These are phyloP conservation scores for Excalfactoria chinensis DNA, from an alignment of 2,113 vertebrate species.

Conservation along the genomic window DNA sequence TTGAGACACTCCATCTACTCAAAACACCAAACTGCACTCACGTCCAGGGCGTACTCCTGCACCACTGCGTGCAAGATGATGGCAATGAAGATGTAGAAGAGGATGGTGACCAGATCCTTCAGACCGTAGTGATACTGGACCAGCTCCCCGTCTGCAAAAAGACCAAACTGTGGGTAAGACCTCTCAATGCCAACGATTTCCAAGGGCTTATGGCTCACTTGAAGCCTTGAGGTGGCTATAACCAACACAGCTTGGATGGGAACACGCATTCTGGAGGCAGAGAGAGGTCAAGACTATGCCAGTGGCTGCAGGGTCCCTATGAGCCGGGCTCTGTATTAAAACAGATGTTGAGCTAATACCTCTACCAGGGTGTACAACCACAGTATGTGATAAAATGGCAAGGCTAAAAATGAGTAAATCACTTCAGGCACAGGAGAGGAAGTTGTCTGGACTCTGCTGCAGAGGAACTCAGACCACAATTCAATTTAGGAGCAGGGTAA, in stretches of 20 bases:
- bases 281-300: neutral
- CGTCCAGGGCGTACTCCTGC: slow-evolving; percentile 95
- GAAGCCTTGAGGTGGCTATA: neutral
- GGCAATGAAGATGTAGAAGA: slow-evolving; percentile 94
- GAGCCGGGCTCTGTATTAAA: neutral
- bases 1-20: neutral
- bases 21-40: slow-evolving; percentile 72
- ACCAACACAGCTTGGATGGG: neutral
- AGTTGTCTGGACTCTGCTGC: neutral
- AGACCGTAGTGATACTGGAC: slow-evolving; percentile 92
- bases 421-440: neutral
- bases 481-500: neutral
- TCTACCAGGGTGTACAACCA: neutral
- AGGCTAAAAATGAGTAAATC: neutral
- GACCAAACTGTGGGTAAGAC: neutral
- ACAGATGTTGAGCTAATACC: neutral
- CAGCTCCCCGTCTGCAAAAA: slow-evolving; percentile 87
- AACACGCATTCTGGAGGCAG: neutral
- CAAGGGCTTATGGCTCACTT: neutral
- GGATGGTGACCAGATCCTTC: slow-evolving; percentile 91
- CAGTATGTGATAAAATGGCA: neutral
- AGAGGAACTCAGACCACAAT: neutral
- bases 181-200: neutral
- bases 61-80: slow-evolving; percentile 95
- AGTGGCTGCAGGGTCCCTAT: neutral